These are phyloP conservation scores for Datnioides undecimradiatus DNA, from an alignment of 2,113 vertebrate species.

Conservation along the genomic window DNA sequence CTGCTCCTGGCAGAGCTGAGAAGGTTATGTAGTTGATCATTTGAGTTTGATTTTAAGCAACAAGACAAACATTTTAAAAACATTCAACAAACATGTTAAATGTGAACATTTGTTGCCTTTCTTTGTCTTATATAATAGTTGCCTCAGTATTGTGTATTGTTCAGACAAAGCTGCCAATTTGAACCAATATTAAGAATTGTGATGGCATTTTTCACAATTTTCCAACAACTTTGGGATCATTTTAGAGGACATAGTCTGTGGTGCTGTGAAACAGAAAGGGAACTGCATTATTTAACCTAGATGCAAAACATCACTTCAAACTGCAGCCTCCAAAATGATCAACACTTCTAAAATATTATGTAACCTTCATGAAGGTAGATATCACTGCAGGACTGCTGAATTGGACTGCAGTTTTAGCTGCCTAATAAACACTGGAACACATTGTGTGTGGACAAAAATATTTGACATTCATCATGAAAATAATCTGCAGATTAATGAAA, in stretches of 20 bases:
- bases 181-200: not conserved
- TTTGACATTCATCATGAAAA: not conserved
- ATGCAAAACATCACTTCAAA: not conserved
- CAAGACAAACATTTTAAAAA: not conserved
- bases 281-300: not conserved
- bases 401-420: not conserved
- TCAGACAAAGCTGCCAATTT: not conserved
- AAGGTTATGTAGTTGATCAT: not conserved
- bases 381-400: slow-evolving; percentile 3
- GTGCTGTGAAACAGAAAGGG: not conserved
- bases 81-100: not conserved
- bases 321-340: not conserved
- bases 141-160: not conserved
- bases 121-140: not conserved
- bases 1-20: not conserved
- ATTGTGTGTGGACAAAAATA: not conserved
- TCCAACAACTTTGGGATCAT: slow-evolving; percentile 14
- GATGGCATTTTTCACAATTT: not conserved
- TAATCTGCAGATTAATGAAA: slow-evolving; percentile 15
- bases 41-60: not conserved
- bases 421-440: not conserved
- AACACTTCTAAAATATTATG: not conserved
- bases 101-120: not conserved
- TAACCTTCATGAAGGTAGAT: not conserved
- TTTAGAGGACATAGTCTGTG: not conserved